A percentile compares a stretch with the other conserved stretches of the same genome.
Conservation (phyloP, 2,113 vertebrate genomes). For the Pseudorasbora parva region DNA sequence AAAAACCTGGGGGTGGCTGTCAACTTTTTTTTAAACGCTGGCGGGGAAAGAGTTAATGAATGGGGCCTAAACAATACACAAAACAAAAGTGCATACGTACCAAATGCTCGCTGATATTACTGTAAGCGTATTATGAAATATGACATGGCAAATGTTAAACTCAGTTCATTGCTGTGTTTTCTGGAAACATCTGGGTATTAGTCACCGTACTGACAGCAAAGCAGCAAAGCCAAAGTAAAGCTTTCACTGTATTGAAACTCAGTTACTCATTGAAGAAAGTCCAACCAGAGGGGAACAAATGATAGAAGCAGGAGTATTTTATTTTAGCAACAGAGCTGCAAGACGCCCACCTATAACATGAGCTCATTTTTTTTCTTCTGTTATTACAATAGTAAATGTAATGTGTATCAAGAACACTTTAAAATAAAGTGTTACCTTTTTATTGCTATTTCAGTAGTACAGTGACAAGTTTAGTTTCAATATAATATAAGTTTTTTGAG, state of each 20-base stretch:
- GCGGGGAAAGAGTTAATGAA: too few relatives aligned
- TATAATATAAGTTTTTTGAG: neutral
- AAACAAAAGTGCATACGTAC: neutral
- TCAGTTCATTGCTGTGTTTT: constrained; percentile 5
- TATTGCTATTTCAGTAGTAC: neutral
- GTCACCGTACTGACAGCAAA: constrained; percentile 18
- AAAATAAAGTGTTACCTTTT: neutral
- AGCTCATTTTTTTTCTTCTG: too few relatives aligned
- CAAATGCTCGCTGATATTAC: neutral
- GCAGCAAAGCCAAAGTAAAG: constrained; percentile 14
- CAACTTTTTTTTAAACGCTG: too few relatives aligned
- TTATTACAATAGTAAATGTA: too few relatives aligned
- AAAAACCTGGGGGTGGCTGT: too few relatives aligned
- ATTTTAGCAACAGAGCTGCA: neutral
- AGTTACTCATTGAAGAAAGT: neutral
- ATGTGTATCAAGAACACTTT: too few relatives aligned
- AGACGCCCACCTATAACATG: neutral
- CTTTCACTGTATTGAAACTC: neutral
- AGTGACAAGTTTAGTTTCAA: too few relatives aligned
- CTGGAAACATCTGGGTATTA: constrained; percentile 16
- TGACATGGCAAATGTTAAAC: neutral
- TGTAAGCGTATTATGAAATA: neutral
- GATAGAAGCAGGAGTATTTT: neutral
- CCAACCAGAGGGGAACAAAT: neutral
- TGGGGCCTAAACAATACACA: neutral